Base-by-base conservation (phyloP, 2,797 vertebrate species). In the Artibeus jamaicensis region DNA sequence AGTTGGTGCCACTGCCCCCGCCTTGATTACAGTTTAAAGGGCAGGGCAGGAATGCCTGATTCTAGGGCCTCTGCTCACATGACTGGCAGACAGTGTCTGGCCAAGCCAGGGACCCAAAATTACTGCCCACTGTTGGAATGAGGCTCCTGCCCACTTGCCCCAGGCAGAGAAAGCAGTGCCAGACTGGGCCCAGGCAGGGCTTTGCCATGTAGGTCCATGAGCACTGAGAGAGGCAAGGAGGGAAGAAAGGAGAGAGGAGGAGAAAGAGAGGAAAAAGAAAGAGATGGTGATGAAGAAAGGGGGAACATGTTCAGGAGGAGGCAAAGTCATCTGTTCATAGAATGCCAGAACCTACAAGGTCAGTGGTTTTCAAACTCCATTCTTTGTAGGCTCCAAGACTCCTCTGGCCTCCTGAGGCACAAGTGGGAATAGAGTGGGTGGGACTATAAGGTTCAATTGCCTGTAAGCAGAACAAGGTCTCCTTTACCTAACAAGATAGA, bases 1-100 rank as follows among this genome's bases (percentile, higher is more conserved):
- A 93, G 84, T 89, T 82, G 91, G 59, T 91, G 84, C 91, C 83
- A 78, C 77, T 76, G 57, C 83, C 74, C 78, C 68, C 5, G 2
- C 89, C 91, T 96, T 93, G 96, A 96, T 97, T 97, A 89, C 73
- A 95, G 94, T 93, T 95, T 93, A 90, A 96, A 95, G 79, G 84
- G 53, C 59, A 78, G 68, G 71, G 67, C 59, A 82, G 81, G 93
- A 95, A 96, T 89, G 76, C 93, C 79, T 97, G 93, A 84, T 94
- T 95, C 91, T 89, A 78, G 95, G 79, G 93, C 76, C 53, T 97
- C 86, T 82, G 67, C 81, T 96, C 89, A 96, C 50, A 22, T 91
- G 92, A 97, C 95, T 93, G 89, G 68, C 84, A 97, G 94, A 81
- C 87, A 91, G 53, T 83, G 81, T 95, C 94, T 93, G 82, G 89